Conservation (phyloP, 1,140 invertebrate species). For the Caenorhabditis latens region DNA sequence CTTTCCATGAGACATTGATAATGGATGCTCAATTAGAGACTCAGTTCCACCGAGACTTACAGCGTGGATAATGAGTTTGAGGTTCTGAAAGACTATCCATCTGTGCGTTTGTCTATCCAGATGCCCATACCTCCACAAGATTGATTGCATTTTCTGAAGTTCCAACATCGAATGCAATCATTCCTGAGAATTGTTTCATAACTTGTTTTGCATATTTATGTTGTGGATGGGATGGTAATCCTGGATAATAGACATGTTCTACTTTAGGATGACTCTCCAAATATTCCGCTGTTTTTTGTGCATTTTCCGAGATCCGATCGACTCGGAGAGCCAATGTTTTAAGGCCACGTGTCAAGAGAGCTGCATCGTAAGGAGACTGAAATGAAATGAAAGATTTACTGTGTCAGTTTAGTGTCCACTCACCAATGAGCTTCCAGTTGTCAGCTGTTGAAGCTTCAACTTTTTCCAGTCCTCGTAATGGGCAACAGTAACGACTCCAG, state of each 20-base stretch:
- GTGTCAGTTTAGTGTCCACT: background rate
- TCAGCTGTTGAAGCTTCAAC: constrained; percentile 59
- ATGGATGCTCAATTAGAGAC: constrained; percentile 60
- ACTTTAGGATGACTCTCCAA: constrained; percentile 57
- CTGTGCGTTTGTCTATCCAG: background rate
- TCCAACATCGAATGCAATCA: constrained; percentile 61
- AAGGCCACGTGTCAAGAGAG: constrained; percentile 54
- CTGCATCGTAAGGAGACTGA: constrained; percentile 57
- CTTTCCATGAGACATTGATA: constrained; percentile 54
- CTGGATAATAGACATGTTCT: constrained; percentile 44
- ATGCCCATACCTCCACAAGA: constrained; percentile 36
- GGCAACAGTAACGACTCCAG: constrained; percentile 47
- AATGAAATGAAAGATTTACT: background rate
- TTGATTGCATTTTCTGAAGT: constrained; percentile 55
- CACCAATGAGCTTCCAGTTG: constrained; percentile 61
- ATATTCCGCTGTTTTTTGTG: constrained; percentile 53
- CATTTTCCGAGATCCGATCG: constrained; percentile 55
- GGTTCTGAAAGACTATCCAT: background rate
- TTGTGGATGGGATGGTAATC: constrained; percentile 37
- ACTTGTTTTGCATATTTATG: constrained; percentile 47
- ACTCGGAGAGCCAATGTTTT: constrained; percentile 58
- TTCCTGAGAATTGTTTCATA: constrained; percentile 53
- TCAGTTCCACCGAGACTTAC: constrained; percentile 56
- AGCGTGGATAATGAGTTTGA: constrained; percentile 56
- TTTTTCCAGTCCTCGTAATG: constrained; percentile 49